Evolutionary conservation across 2,113 vertebrate genomes (phyloP).

Genomic region (Bambusicola thoracicus): DNA sequence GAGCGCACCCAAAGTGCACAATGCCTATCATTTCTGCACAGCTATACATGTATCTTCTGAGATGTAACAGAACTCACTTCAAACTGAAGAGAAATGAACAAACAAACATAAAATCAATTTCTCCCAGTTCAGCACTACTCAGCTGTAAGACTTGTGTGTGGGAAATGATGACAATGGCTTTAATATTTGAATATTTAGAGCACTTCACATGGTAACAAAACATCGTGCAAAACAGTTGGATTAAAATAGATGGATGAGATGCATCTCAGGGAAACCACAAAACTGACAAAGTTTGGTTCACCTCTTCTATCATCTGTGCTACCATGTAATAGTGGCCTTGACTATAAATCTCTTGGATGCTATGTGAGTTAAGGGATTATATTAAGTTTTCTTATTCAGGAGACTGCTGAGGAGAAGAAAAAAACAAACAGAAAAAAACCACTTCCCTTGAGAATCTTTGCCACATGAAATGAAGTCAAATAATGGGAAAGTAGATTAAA

Average conservation of each 20-base stretch:
- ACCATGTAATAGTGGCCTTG: not conserved
- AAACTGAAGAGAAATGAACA: not conserved
- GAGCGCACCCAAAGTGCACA: not conserved
- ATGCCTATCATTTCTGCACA: not conserved
- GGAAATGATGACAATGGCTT: not conserved
- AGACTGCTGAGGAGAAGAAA: not conserved
- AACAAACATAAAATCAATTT: not conserved
- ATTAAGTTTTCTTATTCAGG: not conserved
- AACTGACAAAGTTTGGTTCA: not conserved
- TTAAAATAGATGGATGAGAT: not conserved
- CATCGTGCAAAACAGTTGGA: not conserved
- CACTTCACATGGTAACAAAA: not conserved
- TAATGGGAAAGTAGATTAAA: not conserved
- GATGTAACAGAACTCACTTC: not conserved
- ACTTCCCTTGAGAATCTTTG: not conserved
- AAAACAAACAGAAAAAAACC: not conserved
- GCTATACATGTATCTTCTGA: not conserved
- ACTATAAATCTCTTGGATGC: not conserved
- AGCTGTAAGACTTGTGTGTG: not conserved
- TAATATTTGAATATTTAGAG: not conserved
- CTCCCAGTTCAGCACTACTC: not conserved
- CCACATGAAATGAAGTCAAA: not conserved
- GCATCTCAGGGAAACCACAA: not conserved
- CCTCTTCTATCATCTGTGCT: not conserved
- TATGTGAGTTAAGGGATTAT: not conserved